These are phyloP conservation scores for Charadrius vociferus DNA, from an alignment of 2,113 vertebrate genomes.

Conservation along the genomic window DNA sequence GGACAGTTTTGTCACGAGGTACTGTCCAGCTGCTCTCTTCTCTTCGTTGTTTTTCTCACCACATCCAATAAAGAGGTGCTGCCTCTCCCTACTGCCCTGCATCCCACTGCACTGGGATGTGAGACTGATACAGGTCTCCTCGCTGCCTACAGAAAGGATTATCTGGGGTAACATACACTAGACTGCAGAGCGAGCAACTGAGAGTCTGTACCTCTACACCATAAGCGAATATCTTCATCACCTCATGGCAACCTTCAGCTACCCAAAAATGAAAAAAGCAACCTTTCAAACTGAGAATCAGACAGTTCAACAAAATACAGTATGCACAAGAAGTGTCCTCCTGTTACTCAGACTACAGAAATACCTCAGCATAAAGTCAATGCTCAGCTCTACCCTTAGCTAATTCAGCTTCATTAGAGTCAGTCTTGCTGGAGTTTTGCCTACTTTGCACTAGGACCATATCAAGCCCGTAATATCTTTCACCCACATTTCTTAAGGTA, in stretches of 20 bases:
- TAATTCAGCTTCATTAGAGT: background rate
- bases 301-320: rapidly evolving
- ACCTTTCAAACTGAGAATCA: background rate
- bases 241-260: background rate
- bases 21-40: background rate
- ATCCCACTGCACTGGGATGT: background rate
- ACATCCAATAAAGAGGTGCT: background rate
- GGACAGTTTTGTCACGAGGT: background rate
- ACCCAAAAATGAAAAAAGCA: background rate
- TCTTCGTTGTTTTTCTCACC: background rate
- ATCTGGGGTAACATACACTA: background rate
- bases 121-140: too few species aligned
- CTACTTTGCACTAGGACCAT: background rate
- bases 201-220: background rate
- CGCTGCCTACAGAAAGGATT: background rate
- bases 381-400: background rate
- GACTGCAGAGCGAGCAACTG: background rate
- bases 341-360: background rate
- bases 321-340: background rate
- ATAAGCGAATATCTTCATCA: background rate
- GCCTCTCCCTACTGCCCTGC: background rate
- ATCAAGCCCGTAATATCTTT: background rate
- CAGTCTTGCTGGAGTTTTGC: background rate
- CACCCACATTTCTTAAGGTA: background rate
- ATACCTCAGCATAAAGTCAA: background rate